phyloP scores from a whole-genome alignment of 2,113 vertebrate species.

The Bettongia penicillata region DNA sequence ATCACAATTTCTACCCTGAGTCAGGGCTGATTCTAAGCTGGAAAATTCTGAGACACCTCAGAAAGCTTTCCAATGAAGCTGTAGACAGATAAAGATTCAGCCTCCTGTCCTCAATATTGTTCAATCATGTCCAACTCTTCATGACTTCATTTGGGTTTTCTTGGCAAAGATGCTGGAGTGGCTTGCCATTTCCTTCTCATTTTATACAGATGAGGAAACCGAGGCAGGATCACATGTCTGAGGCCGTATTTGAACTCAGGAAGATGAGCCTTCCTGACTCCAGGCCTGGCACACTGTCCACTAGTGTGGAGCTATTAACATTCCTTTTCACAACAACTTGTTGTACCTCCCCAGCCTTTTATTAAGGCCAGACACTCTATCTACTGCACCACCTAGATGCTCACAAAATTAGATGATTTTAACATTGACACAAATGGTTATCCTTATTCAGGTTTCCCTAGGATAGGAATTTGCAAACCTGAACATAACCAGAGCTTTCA shows the following conservation, averaged over 20 bases:
- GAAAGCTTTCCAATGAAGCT: background rate
- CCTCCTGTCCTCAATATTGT: accelerated
- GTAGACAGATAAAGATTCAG: background rate
- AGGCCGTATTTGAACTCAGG: too few species aligned
- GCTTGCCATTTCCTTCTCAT: background rate
- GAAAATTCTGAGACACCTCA: background rate
- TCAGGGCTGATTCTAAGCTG: background rate
- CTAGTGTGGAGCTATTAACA: background rate
- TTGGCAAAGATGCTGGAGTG: background rate
- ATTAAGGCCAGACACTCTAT: background rate
- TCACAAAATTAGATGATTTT: background rate
- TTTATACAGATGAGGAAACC: background rate
- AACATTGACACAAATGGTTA: background rate
- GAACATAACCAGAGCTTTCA: background rate
- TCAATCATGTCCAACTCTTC: background rate
- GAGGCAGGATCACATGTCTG: background rate
- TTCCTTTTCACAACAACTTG: too few species aligned
- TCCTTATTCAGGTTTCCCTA: background rate
- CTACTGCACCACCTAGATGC: background rate
- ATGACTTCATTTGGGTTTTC: background rate
- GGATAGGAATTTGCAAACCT: accelerated
- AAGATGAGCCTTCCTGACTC: too few species aligned
- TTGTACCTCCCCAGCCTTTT: too few species aligned
- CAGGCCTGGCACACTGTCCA: background rate
- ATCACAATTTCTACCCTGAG: background rate